Conservation (phyloP, 1,140 invertebrate species). For the Drosophila parvula region DNA sequence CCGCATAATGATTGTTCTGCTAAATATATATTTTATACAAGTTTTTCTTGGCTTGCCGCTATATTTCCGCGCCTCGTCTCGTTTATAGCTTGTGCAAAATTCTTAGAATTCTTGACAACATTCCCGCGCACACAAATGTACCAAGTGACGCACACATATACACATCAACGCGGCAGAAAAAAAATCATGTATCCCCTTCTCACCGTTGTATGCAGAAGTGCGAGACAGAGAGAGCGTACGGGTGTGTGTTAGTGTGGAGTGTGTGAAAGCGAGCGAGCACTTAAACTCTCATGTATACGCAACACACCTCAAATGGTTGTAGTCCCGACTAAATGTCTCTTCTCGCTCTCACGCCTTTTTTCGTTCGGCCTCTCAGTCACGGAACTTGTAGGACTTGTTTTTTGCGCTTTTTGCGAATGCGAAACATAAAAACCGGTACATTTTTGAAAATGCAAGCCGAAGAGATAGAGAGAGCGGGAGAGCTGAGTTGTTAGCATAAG, state of each 20-base stretch:
- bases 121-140: slow-evolving; percentile 65
- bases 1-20: slow-evolving; percentile 7
- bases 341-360: slow-evolving; percentile 34
- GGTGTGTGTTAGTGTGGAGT: slow-evolving; percentile 3
- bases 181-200: slow-evolving; percentile 44
- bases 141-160: slow-evolving; percentile 48
- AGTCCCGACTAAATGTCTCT: slow-evolving; percentile 55
- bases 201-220: slow-evolving; percentile 18
- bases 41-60: slow-evolving; percentile 4
- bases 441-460: slow-evolving; percentile 51
- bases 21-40: slow-evolving; percentile 8
- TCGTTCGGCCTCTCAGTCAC: slow-evolving; percentile 22
- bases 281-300: slow-evolving; percentile 62
- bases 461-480: slow-evolving; percentile 16
- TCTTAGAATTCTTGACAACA: slow-evolving; percentile 81
- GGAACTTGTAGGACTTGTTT: slow-evolving; percentile 79
- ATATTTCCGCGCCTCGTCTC: slow-evolving; percentile 33
- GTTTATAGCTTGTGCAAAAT: slow-evolving; percentile 64
- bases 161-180: slow-evolving; percentile 17
- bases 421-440: slow-evolving; percentile 77
- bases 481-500: slow-evolving; percentile 24
- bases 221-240: slow-evolving; percentile 45
- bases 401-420: slow-evolving; percentile 64
- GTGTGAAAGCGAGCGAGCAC: slow-evolving; percentile 34
- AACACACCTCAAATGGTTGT: slow-evolving; percentile 75